phyloP scores from a whole-genome alignment of 2,113 vertebrate species.

The Furnarius figulus region DNA sequence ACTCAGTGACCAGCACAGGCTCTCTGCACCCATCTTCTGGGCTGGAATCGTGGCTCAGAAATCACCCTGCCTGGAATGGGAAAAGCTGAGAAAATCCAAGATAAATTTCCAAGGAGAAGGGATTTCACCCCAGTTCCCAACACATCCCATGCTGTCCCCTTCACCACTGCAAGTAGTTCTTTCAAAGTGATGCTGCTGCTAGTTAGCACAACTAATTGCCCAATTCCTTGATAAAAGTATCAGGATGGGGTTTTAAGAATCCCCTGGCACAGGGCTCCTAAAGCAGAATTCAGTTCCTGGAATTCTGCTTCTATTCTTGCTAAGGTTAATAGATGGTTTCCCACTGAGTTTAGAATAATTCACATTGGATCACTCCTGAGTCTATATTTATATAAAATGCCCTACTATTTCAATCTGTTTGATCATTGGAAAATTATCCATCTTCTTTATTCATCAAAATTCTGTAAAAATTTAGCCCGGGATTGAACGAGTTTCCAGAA shows the following conservation, averaged over 20 bases:
- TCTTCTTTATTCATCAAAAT: not conserved
- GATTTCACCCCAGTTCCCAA: not conserved
- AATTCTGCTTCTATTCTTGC: constrained; percentile 5
- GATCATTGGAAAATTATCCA: not conserved
- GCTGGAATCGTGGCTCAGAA: not conserved
- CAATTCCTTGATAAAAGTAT: constrained; percentile 24
- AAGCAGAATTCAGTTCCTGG: not conserved
- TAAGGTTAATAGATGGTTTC: constrained; percentile 45
- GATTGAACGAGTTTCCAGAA: not conserved
- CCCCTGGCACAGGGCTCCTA: not conserved
- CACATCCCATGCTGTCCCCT: not conserved
- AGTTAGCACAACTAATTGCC: constrained; percentile 41
- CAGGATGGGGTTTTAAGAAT: not conserved
- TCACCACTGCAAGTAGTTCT: accelerated
- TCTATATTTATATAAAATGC: constrained; percentile 37
- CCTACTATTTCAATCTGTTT: constrained; percentile 9
- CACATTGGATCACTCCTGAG: not conserved
- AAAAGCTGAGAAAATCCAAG: not conserved
- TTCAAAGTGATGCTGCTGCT: not conserved
- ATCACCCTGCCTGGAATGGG: not conserved
- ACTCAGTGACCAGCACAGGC: not conserved
- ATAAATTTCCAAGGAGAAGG: accelerated
- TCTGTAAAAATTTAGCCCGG: not conserved
- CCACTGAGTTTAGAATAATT: constrained; percentile 17
- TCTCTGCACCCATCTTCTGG: not conserved